A percentile compares a stretch with the other conserved stretches of the same genome.
These are phyloP conservation scores for Cristatella mucedo DNA, from an alignment of 2,888 invertebrate genomes.

Conservation along the genomic window DNA sequence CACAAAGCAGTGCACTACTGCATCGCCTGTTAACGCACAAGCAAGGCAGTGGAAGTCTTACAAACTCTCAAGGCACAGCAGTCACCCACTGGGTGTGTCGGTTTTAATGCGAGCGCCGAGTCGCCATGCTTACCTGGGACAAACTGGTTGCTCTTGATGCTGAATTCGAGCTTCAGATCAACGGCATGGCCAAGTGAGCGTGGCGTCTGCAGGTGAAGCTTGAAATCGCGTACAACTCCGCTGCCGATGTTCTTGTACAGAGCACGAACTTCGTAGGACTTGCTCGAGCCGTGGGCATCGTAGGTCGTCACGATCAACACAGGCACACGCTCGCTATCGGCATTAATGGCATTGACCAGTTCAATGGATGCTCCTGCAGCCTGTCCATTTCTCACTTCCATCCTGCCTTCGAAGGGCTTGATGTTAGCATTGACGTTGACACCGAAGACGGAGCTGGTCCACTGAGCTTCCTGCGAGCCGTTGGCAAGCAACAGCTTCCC, in stretches of 20 bases:
- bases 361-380: too few relatives aligned
- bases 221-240: constrained; percentile 4
- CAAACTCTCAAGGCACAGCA: constrained; percentile 3
- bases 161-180: constrained; percentile 5
- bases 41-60: too few relatives aligned
- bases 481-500: too few relatives aligned
- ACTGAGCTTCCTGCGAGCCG: too few relatives aligned
- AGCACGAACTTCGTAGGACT: constrained; percentile 7
- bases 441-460: too few relatives aligned
- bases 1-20: too few relatives aligned
- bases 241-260: constrained; percentile 3
- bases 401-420: too few relatives aligned
- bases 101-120: neutral
- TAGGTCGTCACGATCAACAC: neutral
- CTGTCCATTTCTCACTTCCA: too few relatives aligned
- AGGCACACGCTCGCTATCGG: constrained; percentile 2
- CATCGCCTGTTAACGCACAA: too few relatives aligned
- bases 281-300: too few relatives aligned
- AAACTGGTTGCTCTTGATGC: constrained; percentile 7
- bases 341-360: too few relatives aligned
- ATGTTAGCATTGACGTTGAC: too few relatives aligned
- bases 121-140: constrained; percentile 6
- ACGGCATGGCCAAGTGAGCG: neutral
- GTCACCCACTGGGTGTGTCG: constrained; percentile 3
- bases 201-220: constrained; percentile 8